These are phyloP conservation scores for Rhincodon typus DNA, from an alignment of 2,797 vertebrate species.

Conservation along the genomic window DNA sequence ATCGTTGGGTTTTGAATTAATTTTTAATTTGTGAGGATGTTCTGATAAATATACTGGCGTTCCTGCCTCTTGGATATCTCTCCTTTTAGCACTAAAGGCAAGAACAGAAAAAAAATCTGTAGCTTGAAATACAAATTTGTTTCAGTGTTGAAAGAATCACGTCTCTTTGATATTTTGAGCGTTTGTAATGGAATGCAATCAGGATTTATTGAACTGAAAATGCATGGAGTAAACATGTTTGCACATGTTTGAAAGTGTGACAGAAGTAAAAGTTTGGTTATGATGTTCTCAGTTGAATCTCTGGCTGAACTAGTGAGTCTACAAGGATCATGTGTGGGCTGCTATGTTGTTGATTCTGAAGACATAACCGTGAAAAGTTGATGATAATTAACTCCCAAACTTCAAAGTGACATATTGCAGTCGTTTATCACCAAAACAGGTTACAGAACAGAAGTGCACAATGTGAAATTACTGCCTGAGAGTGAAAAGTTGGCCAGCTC, in stretches of 20 bases:
- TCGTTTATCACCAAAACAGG: not conserved
- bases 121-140: not conserved
- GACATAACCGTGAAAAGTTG: not conserved
- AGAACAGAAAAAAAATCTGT: not conserved
- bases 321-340: not conserved
- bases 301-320: not conserved
- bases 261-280: not conserved
- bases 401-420: not conserved
- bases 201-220: not conserved
- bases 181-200: not conserved
- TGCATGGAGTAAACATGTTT: not conserved
- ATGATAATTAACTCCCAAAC: not conserved
- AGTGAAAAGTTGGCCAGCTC: not conserved
- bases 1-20: not conserved
- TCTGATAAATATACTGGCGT: not conserved
- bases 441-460: not conserved
- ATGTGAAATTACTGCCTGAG: not conserved
- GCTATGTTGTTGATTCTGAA: not conserved
- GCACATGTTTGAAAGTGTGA: not conserved
- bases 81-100: not conserved
- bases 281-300: not conserved
- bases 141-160: not conserved
- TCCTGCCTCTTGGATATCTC: not conserved
- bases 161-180: not conserved
- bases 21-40: not conserved